Conservation (phyloP, 2,888 invertebrate genomes). For the Diaprepes abbreviatus region DNA sequence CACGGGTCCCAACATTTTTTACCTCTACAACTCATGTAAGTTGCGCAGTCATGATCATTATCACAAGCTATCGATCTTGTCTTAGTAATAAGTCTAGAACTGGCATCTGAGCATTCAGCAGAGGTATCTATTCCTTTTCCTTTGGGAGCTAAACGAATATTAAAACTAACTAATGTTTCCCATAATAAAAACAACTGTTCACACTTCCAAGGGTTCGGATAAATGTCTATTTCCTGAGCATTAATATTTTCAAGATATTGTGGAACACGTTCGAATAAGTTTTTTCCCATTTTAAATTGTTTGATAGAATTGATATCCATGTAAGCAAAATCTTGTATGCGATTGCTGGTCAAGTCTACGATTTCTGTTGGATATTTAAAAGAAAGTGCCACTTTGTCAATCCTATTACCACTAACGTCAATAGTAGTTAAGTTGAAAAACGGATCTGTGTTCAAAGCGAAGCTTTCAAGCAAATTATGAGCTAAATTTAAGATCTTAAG, state of each 20-base stretch:
- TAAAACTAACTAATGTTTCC: conserved; percentile 34
- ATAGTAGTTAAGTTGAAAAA: conserved; percentile 34
- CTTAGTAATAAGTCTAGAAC: not conserved
- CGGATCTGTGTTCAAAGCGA: conserved; percentile 33
- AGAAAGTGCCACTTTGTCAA: conserved; percentile 36
- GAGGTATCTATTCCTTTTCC: not conserved
- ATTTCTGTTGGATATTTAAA: conserved; percentile 34
- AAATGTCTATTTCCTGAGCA: conserved; percentile 30
- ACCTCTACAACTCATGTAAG: conserved; percentile 16
- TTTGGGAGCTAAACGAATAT: conserved; percentile 17
- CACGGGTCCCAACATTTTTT: conserved; percentile 46
- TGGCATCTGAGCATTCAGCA: conserved; percentile 2
- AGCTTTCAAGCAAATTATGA: conserved; percentile 36
- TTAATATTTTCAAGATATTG: conserved; percentile 39
- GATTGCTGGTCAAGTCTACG: conserved; percentile 40
- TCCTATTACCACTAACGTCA: conserved; percentile 41
- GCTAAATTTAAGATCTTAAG: conserved; percentile 36
- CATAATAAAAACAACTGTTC: conserved; percentile 41
- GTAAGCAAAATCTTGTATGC: conserved; percentile 39
- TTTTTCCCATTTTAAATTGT: conserved; percentile 41
- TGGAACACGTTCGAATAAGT: conserved; percentile 37
- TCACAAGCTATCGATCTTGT: conserved; percentile 1
- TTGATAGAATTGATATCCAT: conserved; percentile 36
- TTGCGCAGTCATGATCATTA: conserved; percentile 34
- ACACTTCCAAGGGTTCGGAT: conserved; percentile 50